A percentile compares a stretch with the other conserved stretches of the same genome.
These are phyloP conservation scores for Plectrocnemia conspersa DNA, from an alignment of 1,140 invertebrate species.

Conservation along the genomic window DNA sequence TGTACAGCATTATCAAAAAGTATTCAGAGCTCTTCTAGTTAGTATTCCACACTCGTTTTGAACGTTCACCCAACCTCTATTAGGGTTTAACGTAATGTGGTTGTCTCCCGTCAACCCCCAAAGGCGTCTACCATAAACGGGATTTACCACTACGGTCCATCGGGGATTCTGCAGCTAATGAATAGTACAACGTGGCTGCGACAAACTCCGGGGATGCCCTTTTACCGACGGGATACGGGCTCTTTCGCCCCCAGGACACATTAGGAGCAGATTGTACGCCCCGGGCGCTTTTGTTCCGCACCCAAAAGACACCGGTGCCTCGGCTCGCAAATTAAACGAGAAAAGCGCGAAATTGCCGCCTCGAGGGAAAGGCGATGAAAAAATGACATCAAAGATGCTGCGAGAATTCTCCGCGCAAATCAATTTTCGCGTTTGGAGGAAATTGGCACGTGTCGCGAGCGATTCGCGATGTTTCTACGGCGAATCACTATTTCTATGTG, in stretches of 20 bases:
- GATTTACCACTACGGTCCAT: constrained; percentile 30
- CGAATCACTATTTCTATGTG: too few relatives aligned
- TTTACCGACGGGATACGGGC: constrained; percentile 10
- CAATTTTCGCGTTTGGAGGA: too few relatives aligned
- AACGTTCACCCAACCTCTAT: too few relatives aligned
- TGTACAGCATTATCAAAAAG: background rate
- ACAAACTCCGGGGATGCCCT: constrained; percentile 27
- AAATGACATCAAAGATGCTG: too few relatives aligned
- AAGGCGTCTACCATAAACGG: constrained; percentile 14
- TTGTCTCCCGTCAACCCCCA: constrained; percentile 2
- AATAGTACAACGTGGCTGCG: constrained; percentile 28
- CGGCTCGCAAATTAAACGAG: too few relatives aligned
- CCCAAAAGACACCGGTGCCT: too few relatives aligned
- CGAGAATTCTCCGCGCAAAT: too few relatives aligned
- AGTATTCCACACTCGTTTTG: too few relatives aligned
- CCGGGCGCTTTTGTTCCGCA: background rate
- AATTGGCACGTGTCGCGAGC: too few relatives aligned
- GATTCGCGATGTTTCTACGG: too few relatives aligned
- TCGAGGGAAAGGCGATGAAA: too few relatives aligned
- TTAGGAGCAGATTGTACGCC: background rate
- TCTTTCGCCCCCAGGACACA: constrained; percentile 18
- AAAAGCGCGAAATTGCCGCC: too few relatives aligned
- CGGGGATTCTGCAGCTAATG: constrained; percentile 29
- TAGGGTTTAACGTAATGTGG: constrained; percentile 11
- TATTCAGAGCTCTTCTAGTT: background rate